Base-by-base conservation (phyloP, 1,140 invertebrate species). In the Leptinotarsa undecemlineata region DNA sequence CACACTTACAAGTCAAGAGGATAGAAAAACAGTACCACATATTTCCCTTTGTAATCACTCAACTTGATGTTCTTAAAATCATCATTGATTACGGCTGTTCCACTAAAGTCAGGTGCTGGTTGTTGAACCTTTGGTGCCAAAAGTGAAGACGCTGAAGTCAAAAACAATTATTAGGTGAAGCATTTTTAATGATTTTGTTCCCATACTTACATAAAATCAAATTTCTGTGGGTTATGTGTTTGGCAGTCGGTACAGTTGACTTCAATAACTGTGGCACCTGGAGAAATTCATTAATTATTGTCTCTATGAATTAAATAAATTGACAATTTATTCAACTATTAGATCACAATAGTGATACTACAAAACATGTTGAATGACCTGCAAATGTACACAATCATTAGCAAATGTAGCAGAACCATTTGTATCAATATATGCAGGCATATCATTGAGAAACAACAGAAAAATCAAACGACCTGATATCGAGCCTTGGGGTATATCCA, bases 1-100 rank as follows among this genome's bases (percentile, higher is more conserved):
- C 66, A 71, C 77, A 90, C 92, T 90, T 88, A 94, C 93, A 98
- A 98, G 86, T 98, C 97, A 75, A 98, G 86, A 1, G 98, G 98
- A 84, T 97, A 98, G 86, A 98, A 98, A 82, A 98, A 94, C 17
- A 98, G 86, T 14, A 98, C 93, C 47, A 99, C 88, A 87, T 98
- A 99, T 94, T 98, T 98, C 76, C 96, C 97, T 80, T 89, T 90
- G 84, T 93, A 99, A 83, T 98, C 95, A 6, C 89, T 85, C 1
- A 99, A 85, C 79, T 93, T 91, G 21, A 99, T 92, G 33, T 94
- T 90, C 86, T 97, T 95, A 81, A 99, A 98, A 78, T 96, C 92
- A 75, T 93, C 92, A 82, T 95, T 90, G 1, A 97, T 87, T 1
- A 99, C 96, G 26, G 98, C 97, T 42, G 90, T 92, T 60, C 94